Percentiles rank a stretch among this genome's conserved stretches.
phyloP scores from a whole-genome alignment of 2,113 vertebrate genomes.

The Acanthochromis polyacanthus region DNA sequence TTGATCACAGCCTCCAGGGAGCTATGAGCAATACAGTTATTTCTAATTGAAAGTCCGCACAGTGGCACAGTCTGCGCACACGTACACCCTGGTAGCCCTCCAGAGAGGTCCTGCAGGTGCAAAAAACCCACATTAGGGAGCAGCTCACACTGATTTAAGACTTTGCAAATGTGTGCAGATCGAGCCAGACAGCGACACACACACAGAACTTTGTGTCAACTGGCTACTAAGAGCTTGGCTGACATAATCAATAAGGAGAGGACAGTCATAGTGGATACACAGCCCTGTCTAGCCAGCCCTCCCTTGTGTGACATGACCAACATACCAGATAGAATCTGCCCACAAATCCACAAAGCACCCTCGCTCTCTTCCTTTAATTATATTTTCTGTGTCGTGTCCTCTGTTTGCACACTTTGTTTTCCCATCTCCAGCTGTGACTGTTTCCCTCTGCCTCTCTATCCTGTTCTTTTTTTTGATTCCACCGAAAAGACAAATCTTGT shows the following conservation, averaged over 20 bases:
- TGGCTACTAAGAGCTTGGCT: constrained; percentile 37
- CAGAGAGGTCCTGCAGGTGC: neutral
- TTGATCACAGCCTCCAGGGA: constrained; percentile 76
- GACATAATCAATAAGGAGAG: constrained; percentile 72
- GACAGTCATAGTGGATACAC: constrained; percentile 66
- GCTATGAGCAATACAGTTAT: constrained; percentile 78
- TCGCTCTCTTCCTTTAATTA: constrained; percentile 39
- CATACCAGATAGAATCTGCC: constrained; percentile 48
- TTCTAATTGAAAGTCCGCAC: constrained; percentile 81
- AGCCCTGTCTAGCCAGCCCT: constrained; percentile 48
- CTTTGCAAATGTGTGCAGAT: constrained; percentile 40
- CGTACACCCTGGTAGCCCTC: neutral
- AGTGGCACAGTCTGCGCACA: constrained; percentile 37
- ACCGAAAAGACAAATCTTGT: constrained; percentile 40
- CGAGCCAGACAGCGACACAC: constrained; percentile 27
- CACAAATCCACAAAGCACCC: constrained; percentile 22
- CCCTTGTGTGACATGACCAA: constrained; percentile 55
- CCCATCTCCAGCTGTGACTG: constrained; percentile 7
- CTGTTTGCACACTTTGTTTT: constrained; percentile 20
- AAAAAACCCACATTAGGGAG: constrained; percentile 22
- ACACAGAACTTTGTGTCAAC: constrained; percentile 32
- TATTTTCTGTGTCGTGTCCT: constrained; percentile 22
- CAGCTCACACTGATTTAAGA: constrained; percentile 12
- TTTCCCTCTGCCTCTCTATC: constrained; percentile 3
- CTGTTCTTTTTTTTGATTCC: constrained; percentile 7